Evolutionary conservation across 2,797 vertebrate species (phyloP).

Genomic region (Discoglossus pictus): DNA sequence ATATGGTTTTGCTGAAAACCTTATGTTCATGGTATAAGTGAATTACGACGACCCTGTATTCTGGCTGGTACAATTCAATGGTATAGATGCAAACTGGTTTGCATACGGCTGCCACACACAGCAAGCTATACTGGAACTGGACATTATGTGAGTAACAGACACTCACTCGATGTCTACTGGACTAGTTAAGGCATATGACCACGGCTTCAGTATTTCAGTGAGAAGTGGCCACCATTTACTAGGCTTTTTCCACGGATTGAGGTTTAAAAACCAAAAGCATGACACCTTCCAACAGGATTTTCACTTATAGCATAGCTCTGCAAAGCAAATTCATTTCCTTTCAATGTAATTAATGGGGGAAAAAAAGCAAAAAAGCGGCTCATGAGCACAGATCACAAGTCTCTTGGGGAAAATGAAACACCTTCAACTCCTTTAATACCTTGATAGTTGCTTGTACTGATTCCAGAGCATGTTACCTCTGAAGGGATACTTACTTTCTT

Average conservation of each 20-base stretch:
- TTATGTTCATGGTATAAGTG: no score
- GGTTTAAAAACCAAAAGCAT: not conserved
- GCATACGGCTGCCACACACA: no score
- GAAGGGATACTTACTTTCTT: slow-evolving; percentile 63
- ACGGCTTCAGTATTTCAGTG: slow-evolving; percentile 1
- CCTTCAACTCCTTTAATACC: slow-evolving; percentile 4
- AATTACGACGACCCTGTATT: no score
- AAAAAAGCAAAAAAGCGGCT: slow-evolving; percentile 48
- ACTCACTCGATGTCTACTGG: slow-evolving; percentile 1
- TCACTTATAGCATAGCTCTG: slow-evolving; percentile 53
- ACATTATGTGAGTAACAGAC: no score
- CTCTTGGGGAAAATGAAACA: not conserved
- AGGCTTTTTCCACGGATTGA: not conserved
- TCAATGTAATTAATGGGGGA: no score
- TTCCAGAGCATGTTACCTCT: slow-evolving; percentile 37
- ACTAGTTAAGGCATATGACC: slow-evolving; percentile 41
- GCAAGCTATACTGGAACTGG: no score
- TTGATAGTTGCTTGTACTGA: not conserved
- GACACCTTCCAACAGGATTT: not conserved
- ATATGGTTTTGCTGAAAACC: no score
- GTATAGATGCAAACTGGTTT: no score
- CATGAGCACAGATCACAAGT: not conserved
- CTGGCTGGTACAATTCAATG: no score
- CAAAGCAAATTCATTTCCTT: slow-evolving; percentile 20
- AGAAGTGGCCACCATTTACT: slow-evolving; percentile 7